Evolutionary conservation across 2,888 invertebrate species (phyloP).

Genomic region (Stictocephala bisonia): DNA sequence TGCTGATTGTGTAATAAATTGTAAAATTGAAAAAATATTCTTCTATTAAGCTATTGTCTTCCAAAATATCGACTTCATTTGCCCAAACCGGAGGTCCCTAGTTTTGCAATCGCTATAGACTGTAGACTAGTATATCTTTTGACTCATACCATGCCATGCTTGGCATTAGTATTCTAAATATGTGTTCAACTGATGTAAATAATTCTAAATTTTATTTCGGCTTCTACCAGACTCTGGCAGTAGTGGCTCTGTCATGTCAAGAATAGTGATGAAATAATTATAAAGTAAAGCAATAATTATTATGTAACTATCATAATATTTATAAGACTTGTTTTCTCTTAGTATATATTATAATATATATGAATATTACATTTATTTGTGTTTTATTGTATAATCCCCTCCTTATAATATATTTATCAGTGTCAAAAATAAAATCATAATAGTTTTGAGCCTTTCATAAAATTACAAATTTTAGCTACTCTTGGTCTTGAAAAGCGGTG

Average conservation of each 20-base stretch:
- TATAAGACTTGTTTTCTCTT: constrained; percentile 49
- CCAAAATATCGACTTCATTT: constrained; percentile 3
- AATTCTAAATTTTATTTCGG: constrained; percentile 39
- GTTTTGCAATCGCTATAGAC: too few species aligned
- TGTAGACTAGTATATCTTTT: constrained; percentile 16
- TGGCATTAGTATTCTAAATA: constrained; percentile 47
- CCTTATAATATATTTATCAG: too few species aligned
- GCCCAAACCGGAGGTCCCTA: too few species aligned
- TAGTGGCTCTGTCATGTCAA: constrained; percentile 26
- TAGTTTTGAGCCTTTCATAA: too few species aligned
- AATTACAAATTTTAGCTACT: too few species aligned
- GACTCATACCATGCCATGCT: constrained; percentile 21
- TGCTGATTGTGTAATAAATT: too few species aligned
- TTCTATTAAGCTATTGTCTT: constrained; percentile 36
- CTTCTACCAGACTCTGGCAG: constrained; percentile 20
- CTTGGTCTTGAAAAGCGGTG: too few species aligned
- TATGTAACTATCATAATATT: constrained; percentile 48
- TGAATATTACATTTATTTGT: constrained; percentile 29
- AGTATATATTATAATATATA: constrained; percentile 47
- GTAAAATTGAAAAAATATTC: constrained; percentile 22
- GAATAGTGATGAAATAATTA: constrained; percentile 45
- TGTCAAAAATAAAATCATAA: too few species aligned
- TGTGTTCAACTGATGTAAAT: constrained; percentile 44
- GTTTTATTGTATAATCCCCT: too few species aligned
- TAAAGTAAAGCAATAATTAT: constrained; percentile 47